phyloP scores from a whole-genome alignment of 2,113 vertebrate species.

The Xiphophorus couchianus region DNA sequence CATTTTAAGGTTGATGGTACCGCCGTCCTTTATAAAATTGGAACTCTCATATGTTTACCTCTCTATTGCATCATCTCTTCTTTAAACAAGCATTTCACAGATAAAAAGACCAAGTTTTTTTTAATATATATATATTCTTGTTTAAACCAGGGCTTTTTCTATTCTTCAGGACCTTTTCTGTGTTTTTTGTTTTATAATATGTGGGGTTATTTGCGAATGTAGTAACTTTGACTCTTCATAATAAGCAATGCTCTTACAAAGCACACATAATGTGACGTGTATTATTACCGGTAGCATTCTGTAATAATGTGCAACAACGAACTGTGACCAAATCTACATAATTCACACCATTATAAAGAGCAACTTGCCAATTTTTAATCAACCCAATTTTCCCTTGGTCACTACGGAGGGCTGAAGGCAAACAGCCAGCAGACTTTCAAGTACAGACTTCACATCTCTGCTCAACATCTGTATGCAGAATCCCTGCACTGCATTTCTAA shows the following conservation, averaged over 20 bases:
- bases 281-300: background rate
- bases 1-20: background rate
- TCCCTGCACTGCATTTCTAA: slow-evolving; percentile 49
- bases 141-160: background rate
- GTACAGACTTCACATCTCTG: slow-evolving; percentile 17
- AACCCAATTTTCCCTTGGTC: slow-evolving; percentile 31
- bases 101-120: background rate
- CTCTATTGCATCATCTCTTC: background rate
- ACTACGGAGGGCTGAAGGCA: slow-evolving; percentile 36
- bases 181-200: background rate
- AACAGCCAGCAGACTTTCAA: slow-evolving; percentile 41
- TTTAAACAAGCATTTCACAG: background rate
- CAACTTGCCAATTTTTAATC: slow-evolving; percentile 27
- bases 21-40: background rate
- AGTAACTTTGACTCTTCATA: background rate
- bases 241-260: background rate
- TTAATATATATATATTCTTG: background rate
- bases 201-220: background rate
- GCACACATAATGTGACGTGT: background rate
- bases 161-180: background rate
- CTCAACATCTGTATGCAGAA: slow-evolving; percentile 36
- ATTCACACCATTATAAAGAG: slow-evolving; percentile 11
- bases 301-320: background rate
- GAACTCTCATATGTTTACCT: background rate
- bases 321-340: background rate